Base-by-base conservation (phyloP, 2,888 invertebrate species). In the Xiphydria camelus region DNA sequence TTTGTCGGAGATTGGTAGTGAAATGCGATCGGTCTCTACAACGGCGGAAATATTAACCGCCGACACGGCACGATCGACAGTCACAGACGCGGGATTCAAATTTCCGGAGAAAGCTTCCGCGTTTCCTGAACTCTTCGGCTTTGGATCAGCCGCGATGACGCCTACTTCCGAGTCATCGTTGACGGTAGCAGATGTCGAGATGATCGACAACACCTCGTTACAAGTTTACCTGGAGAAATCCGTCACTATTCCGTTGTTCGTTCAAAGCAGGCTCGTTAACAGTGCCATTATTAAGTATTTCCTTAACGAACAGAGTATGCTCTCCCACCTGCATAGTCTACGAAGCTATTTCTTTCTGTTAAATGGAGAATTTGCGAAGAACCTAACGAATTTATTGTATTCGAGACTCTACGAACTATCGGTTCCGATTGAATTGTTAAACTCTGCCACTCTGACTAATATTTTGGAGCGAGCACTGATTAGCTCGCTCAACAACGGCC, bases 301-400 rank as follows among this genome's bases (percentile, higher is more conserved):
- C 56, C 74, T 90, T 0, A 78, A 82, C 0, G 82, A 86, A 49
- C 76, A 85, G 12, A 83, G 86, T 38, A 81, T 87, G 68, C 79
- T 89, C 25, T 82, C 84, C 14, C 89, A 91, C 73, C 78, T 90
- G 53, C 82, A 82, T 32, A 86, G 86, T 68, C 73, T 91, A n/a
- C 81, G 88, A 33, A 85, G 87, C 64, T 90, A 87, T 61, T 91
- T 86, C 69, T 89, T 91, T 59, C 68, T 90, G 17, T 80, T 89
- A 78, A 89, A 91, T 57, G 90, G 90, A 1, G 89, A 90, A 71
- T 91, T 90, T 70, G 85, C 86, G 0, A 82, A 82, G 21, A 84
- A 83, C 54, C 83, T 91, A 10, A 88, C 87, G 22, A 81, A 83
- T 37, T 86, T 85, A 52, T 73, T 91, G 45, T 88, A 88, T 53